Conservation (phyloP, 2,113 vertebrate species). For the Ictalurus furcatus region DNA sequence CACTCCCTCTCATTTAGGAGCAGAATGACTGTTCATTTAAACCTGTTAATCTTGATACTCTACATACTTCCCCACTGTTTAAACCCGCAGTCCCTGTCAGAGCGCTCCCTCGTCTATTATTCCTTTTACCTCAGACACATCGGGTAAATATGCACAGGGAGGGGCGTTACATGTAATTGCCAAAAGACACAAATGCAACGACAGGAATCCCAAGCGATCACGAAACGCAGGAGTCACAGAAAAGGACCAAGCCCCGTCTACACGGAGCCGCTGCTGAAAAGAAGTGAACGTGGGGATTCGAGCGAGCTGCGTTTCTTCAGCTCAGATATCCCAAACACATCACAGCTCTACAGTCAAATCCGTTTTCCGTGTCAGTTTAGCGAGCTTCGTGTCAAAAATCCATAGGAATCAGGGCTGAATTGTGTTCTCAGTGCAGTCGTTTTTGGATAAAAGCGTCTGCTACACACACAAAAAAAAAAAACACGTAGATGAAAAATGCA, state of each 20-base stretch:
- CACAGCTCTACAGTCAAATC: background rate
- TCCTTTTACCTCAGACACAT: background rate
- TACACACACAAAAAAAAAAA: background rate
- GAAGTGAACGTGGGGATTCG: background rate
- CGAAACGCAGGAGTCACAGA: background rate
- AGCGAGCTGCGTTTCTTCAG: slow-evolving; percentile 1
- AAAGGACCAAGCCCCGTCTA: background rate
- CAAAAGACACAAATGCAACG: background rate
- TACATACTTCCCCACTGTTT: background rate
- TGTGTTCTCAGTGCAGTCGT: background rate
- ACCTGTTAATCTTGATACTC: slow-evolving; percentile 12
- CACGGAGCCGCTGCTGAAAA: background rate
- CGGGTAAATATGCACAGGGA: background rate
- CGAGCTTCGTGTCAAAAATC: background rate
- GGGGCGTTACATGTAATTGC: background rate
- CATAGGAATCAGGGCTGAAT: background rate
- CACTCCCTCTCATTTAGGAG: background rate
- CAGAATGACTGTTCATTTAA: slow-evolving; percentile 4
- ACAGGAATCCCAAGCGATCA: background rate
- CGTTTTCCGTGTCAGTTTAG: background rate
- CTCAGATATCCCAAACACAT: background rate
- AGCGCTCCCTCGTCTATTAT: background rate
- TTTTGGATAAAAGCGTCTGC: background rate
- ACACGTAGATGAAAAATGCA: background rate
- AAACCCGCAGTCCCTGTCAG: background rate